Evolutionary conservation across 2,113 vertebrate genomes (phyloP).

Genomic region (Otus sunia): DNA sequence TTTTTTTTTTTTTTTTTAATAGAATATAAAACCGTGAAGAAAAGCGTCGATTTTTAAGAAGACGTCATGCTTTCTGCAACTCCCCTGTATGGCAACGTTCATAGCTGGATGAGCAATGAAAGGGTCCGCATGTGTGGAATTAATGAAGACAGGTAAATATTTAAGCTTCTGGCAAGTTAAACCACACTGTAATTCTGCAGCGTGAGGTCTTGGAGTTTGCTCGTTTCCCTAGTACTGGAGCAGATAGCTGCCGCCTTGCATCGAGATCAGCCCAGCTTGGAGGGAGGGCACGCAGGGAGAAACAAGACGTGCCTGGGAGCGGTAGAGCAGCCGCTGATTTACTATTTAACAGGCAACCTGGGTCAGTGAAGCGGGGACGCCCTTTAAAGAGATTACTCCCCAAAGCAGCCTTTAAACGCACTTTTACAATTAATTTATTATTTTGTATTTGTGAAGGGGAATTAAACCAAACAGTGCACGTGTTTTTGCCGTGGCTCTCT

Average conservation of each 20-base stretch:
- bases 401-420: slow-evolving; percentile 65
- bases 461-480: slow-evolving; percentile 42
- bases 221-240: background rate
- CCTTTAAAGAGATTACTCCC: slow-evolving; percentile 73
- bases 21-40: slow-evolving; percentile 74
- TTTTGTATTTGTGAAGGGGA: slow-evolving; percentile 69
- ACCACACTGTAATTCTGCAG: slow-evolving; percentile 18
- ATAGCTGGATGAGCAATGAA: slow-evolving; percentile 88
- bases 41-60: slow-evolving; percentile 69
- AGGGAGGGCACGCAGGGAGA: background rate
- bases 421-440: slow-evolving; percentile 72
- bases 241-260: background rate
- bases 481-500: slow-evolving; percentile 29
- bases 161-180: slow-evolving; percentile 65
- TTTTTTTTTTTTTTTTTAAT: background rate
- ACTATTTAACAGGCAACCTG: slow-evolving; percentile 65
- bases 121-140: slow-evolving; percentile 87
- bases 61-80: slow-evolving; percentile 88
- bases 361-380: slow-evolving; percentile 64
- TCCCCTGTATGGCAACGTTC: slow-evolving; percentile 86
- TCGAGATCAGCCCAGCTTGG: background rate
- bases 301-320: background rate
- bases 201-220: background rate
- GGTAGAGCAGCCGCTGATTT: slow-evolving; percentile 58
- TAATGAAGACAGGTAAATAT: slow-evolving; percentile 85